phyloP scores from a whole-genome alignment of 2,888 invertebrate genomes.

The Automeris io region DNA sequence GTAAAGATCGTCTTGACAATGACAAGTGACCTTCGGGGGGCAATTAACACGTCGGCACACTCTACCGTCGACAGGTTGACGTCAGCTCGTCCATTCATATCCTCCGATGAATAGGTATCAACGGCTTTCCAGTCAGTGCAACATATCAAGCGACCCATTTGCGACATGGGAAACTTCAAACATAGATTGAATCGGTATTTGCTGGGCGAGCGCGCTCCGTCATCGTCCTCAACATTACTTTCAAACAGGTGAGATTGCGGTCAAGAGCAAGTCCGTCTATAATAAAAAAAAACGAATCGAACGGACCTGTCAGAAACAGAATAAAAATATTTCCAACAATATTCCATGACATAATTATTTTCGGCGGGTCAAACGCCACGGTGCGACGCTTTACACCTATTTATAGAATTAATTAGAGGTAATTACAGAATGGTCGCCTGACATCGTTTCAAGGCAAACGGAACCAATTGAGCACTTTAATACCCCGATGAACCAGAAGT shows the following conservation, averaged over 20 bases:
- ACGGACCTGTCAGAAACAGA: neutral
- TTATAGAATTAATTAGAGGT: neutral
- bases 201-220: too few relatives aligned
- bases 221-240: too few relatives aligned
- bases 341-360: neutral
- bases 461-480: neutral
- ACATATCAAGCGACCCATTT: too few relatives aligned
- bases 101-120: neutral
- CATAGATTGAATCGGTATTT: too few relatives aligned
- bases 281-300: too few relatives aligned
- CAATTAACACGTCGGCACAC: neutral
- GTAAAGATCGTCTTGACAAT: neutral
- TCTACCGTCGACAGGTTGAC: neutral
- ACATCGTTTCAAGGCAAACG: neutral
- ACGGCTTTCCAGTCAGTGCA: neutral
- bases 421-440: neutral
- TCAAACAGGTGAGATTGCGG: too few relatives aligned
- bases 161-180: too few relatives aligned
- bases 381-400: neutral
- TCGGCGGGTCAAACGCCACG: neutral
- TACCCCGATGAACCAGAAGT: too few relatives aligned
- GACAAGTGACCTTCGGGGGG: neutral
- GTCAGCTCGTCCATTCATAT: slow-evolving; percentile 1
- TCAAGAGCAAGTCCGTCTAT: too few relatives aligned
- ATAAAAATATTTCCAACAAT: neutral